Conservation (phyloP, 1,140 invertebrate genomes). For the Daktulosphaira vitifoliae region DNA sequence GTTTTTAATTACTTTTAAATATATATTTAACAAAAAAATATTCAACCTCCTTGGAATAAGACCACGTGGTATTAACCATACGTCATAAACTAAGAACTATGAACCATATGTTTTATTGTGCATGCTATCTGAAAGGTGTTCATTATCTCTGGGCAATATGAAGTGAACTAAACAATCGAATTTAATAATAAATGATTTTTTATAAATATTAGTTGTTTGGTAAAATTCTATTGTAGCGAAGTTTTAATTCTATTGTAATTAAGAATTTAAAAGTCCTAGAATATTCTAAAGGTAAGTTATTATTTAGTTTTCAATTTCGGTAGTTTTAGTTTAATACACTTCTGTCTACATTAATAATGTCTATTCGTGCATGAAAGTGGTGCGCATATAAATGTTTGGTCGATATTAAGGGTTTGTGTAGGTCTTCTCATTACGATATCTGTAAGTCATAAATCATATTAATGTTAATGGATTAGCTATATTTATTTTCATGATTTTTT, state of each 20-base stretch:
- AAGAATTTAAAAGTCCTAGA: background rate
- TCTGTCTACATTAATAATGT: too few species aligned
- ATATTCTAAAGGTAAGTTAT: background rate
- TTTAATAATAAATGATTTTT: conserved; percentile 4
- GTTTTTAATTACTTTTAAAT: too few species aligned
- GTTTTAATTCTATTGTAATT: background rate
- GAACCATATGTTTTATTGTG: conserved; percentile 32
- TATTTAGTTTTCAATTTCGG: background rate
- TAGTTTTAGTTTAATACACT: too few species aligned
- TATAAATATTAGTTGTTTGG: conserved; percentile 1
- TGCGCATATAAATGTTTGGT: background rate
- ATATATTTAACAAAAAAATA: too few species aligned
- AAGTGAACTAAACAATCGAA: conserved; percentile 16
- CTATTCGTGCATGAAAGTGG: background rate
- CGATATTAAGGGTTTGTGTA: too few species aligned
- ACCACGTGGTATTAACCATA: background rate
- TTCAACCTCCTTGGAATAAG: conserved; percentile 2
- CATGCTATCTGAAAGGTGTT: conserved; percentile 13
- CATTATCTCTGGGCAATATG: conserved; percentile 29
- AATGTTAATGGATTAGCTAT: too few species aligned
- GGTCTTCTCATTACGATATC: too few species aligned
- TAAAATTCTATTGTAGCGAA: background rate
- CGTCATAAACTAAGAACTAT: background rate
- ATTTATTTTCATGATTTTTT: too few species aligned
- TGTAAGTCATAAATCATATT: too few species aligned